phyloP scores from a whole-genome alignment of 1,140 invertebrate species.

The Drosophila pandora region DNA sequence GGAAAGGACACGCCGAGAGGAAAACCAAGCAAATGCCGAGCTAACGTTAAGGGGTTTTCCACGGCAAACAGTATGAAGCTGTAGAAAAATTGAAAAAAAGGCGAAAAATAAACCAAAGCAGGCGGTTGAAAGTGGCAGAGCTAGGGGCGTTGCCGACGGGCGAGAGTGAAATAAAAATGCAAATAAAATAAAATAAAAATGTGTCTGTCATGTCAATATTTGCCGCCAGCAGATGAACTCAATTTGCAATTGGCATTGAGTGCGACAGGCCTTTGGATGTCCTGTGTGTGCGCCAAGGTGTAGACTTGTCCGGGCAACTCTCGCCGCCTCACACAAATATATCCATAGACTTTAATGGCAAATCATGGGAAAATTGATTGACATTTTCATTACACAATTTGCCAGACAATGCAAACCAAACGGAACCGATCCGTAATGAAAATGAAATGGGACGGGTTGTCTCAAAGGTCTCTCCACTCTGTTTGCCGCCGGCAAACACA shows the following conservation, averaged over 20 bases:
- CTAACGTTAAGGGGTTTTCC: slow-evolving; percentile 54
- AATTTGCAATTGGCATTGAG: slow-evolving; percentile 82
- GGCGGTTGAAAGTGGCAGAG: neutral
- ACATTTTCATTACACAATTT: slow-evolving; percentile 82
- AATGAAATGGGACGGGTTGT: slow-evolving; percentile 35
- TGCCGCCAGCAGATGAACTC: slow-evolving; percentile 81
- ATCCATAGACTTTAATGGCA: slow-evolving; percentile 58
- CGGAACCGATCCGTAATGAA: slow-evolving; percentile 19
- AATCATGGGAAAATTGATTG: slow-evolving; percentile 82
- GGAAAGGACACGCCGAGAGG: slow-evolving; percentile 23
- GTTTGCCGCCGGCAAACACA: slow-evolving; percentile 56
- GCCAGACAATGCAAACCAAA: slow-evolving; percentile 66
- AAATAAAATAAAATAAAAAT: slow-evolving; percentile 83
- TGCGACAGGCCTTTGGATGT: slow-evolving; percentile 48
- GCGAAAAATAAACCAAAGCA: slow-evolving; percentile 25
- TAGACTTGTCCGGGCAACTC: slow-evolving; percentile 37
- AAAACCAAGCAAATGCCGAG: slow-evolving; percentile 47
- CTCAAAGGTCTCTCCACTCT: slow-evolving; percentile 24
- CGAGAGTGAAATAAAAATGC: slow-evolving; percentile 77
- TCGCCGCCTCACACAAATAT: slow-evolving; percentile 1
- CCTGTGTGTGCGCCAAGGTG: slow-evolving; percentile 34
- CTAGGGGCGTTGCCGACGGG: slow-evolving; percentile 9
- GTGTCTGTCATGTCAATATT: slow-evolving; percentile 82
- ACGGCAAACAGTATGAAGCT: slow-evolving; percentile 36
- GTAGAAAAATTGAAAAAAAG: slow-evolving; percentile 50